Percentiles rank a stretch among this genome's conserved stretches.
phyloP scores from a whole-genome alignment of 1,140 invertebrate species.

The Coenobita brevimanus region DNA sequence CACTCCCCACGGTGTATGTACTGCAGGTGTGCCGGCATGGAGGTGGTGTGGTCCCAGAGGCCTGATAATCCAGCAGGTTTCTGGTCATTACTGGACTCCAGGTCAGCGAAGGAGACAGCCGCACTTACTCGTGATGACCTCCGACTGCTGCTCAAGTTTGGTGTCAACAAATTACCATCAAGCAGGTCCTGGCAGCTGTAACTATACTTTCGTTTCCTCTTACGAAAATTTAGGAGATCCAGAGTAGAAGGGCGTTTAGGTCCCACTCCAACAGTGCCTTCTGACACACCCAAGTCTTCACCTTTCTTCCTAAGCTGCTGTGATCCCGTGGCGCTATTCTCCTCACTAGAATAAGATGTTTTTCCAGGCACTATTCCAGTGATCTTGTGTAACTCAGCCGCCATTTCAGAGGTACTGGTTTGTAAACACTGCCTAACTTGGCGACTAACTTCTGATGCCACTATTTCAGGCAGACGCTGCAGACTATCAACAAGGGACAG shows the following conservation, averaged over 20 bases:
- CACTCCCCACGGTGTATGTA: too few species aligned
- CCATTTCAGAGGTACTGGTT: constrained; percentile 29
- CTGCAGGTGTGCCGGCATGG: constrained; percentile 46
- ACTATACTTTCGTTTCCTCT: constrained; percentile 41
- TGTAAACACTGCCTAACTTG: constrained; percentile 42
- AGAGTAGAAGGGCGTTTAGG: constrained; percentile 44
- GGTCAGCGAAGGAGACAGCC: constrained; percentile 37
- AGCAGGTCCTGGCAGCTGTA: constrained; percentile 55
- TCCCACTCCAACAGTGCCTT: not conserved
- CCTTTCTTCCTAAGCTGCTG: not conserved
- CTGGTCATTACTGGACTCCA: constrained; percentile 2
- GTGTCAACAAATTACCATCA: constrained; percentile 14
- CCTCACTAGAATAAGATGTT: not conserved
- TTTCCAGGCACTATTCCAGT: not conserved
- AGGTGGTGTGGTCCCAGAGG: constrained; percentile 38
- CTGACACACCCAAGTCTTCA: not conserved
- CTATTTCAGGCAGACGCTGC: constrained; percentile 40
- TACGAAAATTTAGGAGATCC: constrained; percentile 4
- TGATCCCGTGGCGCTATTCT: not conserved
- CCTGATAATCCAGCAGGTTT: not conserved
- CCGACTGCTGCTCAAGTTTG: not conserved
- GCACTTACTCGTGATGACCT: constrained; percentile 13
- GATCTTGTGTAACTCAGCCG: constrained; percentile 27
- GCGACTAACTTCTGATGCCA: constrained; percentile 42
- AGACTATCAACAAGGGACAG: constrained; percentile 42